phyloP scores from a whole-genome alignment of 2,888 invertebrate species.

The Drosophila anomalata region DNA sequence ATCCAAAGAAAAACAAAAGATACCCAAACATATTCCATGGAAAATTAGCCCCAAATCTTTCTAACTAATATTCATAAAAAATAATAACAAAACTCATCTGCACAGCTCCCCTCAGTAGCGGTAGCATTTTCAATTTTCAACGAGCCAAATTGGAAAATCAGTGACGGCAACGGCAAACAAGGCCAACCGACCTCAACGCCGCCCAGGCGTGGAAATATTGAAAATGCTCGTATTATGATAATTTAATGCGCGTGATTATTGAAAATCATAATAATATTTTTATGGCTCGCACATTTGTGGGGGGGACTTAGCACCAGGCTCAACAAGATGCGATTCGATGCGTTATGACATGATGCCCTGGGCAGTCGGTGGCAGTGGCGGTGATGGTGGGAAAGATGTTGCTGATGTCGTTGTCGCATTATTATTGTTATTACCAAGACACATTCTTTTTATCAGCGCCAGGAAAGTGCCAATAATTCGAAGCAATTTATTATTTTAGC shows the following conservation, averaged over 20 bases:
- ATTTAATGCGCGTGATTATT: conserved; percentile 76
- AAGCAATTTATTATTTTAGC: conserved; percentile 79
- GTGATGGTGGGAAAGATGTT: conserved; percentile 37
- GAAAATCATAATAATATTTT: conserved; percentile 77
- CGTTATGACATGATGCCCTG: conserved; percentile 11
- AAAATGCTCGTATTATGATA: conserved; percentile 74
- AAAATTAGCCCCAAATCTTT: conserved; percentile 35
- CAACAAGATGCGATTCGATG: conserved; percentile 33
- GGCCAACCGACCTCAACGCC: conserved; percentile 18
- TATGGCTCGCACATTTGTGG: conserved; percentile 56
- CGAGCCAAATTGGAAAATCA: conserved; percentile 55
- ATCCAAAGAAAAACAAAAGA: not conserved
- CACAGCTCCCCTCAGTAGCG: conserved; percentile 11
- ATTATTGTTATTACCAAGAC: conserved; percentile 77
- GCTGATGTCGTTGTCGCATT: conserved; percentile 70
- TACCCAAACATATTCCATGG: conserved; percentile 12
- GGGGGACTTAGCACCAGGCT: conserved; percentile 28
- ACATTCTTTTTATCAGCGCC: conserved; percentile 74
- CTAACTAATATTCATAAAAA: conserved; percentile 60
- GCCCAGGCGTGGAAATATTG: conserved; percentile 63
- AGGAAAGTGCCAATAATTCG: conserved; percentile 77
- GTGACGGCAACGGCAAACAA: conserved; percentile 29
- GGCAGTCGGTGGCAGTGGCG: conserved; percentile 7
- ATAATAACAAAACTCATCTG: conserved; percentile 38
- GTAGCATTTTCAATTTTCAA: conserved; percentile 47